These are phyloP conservation scores for Tachina grossa DNA, from an alignment of 2,888 invertebrate genomes.

Conservation along the genomic window DNA sequence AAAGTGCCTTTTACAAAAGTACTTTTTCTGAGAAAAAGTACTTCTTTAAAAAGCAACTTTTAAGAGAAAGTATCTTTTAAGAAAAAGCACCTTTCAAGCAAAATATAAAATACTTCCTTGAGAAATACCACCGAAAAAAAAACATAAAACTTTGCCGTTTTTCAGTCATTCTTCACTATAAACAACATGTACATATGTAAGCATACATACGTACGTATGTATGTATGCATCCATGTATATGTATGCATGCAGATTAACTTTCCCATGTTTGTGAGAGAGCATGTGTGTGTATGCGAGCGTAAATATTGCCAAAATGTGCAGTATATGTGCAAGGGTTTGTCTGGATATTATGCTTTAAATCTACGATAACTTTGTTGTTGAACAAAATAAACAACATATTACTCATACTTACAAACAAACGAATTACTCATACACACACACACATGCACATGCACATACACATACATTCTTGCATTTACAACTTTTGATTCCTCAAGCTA, in stretches of 20 bases:
- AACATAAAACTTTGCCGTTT: too few species aligned
- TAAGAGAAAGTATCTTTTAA: too few species aligned
- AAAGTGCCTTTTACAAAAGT: too few species aligned
- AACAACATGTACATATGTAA: too few species aligned
- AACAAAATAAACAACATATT: constrained; percentile 61
- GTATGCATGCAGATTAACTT: not conserved
- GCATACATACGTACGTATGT: too few species aligned
- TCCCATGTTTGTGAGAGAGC: not conserved
- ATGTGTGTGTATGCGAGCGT: not conserved
- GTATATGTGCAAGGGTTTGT: constrained; percentile 38
- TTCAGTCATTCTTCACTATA: too few species aligned
- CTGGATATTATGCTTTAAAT: constrained; percentile 32
- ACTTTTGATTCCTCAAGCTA: constrained; percentile 13
- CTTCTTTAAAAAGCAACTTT: too few species aligned
- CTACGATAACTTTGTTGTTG: constrained; percentile 59
- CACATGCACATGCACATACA: not conserved
- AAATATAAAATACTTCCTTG: too few species aligned
- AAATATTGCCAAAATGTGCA: constrained; percentile 24
- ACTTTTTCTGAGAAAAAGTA: too few species aligned
- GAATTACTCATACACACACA: constrained; percentile 39
- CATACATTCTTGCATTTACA: constrained; percentile 14
- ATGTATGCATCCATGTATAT: too few species aligned
- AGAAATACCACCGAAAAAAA: too few species aligned
- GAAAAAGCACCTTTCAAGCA: too few species aligned
- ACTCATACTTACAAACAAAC: constrained; percentile 4